These are phyloP conservation scores for Rousettus leschenaultii DNA, from an alignment of 2,113 vertebrate genomes.

Conservation along the genomic window DNA sequence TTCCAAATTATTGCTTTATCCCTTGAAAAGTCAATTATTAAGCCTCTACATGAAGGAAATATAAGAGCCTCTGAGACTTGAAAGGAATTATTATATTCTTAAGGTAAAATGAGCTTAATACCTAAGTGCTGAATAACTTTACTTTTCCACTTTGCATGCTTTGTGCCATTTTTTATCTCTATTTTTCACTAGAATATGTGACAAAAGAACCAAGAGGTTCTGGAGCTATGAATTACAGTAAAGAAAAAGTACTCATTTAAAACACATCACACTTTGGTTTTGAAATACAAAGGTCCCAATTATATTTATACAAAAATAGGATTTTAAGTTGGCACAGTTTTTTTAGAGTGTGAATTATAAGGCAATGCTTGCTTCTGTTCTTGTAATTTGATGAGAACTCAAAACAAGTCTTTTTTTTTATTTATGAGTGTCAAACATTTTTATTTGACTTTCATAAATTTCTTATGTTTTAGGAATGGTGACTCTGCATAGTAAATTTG, in stretches of 20 bases:
- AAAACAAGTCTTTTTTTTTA: neutral
- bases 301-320: constrained; percentile 3
- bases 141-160: neutral
- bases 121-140: neutral
- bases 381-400: neutral
- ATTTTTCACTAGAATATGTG: neutral
- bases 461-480: constrained; percentile 30
- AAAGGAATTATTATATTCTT: neutral
- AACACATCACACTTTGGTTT: neutral
- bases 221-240: neutral
- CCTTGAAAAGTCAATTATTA: neutral
- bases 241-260: neutral
- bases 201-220: neutral
- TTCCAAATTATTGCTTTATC: neutral
- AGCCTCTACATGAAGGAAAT: neutral
- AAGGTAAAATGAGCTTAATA: neutral
- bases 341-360: neutral
- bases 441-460: constrained; percentile 66
- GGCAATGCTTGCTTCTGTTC: neutral
- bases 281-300: neutral
- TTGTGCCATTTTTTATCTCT: neutral
- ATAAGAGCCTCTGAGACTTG: neutral
- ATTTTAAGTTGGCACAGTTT: neutral
- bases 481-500: neutral
- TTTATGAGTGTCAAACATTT: constrained; percentile 17